Conservation (phyloP, 92 coral and sea anemone genomes). For the Micromussa lordhowensis region DNA sequence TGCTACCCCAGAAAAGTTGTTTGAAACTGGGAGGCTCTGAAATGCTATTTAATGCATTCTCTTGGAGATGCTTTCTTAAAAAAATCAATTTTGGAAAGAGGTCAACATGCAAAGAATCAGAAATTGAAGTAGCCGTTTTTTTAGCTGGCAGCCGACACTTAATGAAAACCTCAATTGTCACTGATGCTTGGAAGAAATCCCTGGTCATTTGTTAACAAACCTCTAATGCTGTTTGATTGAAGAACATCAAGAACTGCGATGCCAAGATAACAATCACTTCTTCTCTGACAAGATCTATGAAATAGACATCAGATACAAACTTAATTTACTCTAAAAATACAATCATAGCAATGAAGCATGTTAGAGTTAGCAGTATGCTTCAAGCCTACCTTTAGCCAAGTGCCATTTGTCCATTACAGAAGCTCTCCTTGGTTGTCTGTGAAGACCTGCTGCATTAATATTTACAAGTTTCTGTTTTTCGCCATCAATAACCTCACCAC, state of each 20-base stretch:
- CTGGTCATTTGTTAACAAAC: conserved; percentile 28
- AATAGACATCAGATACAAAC: not conserved
- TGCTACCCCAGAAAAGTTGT: too few species aligned
- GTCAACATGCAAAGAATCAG: too few species aligned
- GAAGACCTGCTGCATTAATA: not conserved
- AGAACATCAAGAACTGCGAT: conserved; percentile 90
- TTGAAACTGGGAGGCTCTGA: too few species aligned
- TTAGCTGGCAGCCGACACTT: too few species aligned
- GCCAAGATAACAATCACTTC: conserved; percentile 88
- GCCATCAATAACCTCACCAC: not conserved
- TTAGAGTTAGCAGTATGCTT: not conserved
- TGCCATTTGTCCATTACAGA: conserved; percentile 64
- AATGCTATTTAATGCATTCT: too few species aligned
- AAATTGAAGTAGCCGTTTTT: too few species aligned
- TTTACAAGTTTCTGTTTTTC: conserved; percentile 17
- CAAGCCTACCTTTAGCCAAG: conserved; percentile 63
- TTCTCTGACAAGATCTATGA: conserved; percentile 80
- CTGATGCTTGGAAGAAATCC: not conserved
- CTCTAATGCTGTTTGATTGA: conserved; percentile 93
- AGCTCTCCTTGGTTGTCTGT: not conserved
- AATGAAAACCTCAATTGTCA: too few species aligned
- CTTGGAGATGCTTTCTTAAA: too few species aligned
- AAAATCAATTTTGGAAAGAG: too few species aligned
- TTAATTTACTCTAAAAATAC: not conserved
- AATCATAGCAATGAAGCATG: not conserved